These are phyloP conservation scores for Drosophila ananassae DNA, from an alignment of 1,140 invertebrate genomes.

Conservation along the genomic window DNA sequence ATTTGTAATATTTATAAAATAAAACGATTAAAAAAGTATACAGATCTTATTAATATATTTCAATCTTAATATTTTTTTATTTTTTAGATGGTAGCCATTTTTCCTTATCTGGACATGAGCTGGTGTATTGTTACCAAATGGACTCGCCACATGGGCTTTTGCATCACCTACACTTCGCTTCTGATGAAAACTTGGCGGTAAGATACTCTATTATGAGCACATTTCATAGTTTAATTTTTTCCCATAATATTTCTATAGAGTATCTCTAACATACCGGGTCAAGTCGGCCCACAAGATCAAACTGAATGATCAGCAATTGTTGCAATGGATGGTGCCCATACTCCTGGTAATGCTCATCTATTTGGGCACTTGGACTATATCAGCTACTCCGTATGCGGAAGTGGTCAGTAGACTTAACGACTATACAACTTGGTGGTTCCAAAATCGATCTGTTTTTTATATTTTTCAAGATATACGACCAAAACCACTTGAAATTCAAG, in stretches of 20 bases:
- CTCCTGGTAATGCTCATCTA: constrained; percentile 94
- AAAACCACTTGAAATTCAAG: constrained; percentile 91
- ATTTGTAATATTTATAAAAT: background rate
- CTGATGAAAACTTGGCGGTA: constrained; percentile 97
- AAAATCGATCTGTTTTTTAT: background rate
- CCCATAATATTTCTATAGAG: constrained; percentile 85
- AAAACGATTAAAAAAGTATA: background rate
- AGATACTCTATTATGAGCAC: constrained; percentile 9
- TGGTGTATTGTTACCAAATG: constrained; percentile 95
- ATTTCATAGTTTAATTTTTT: background rate
- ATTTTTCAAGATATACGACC: constrained; percentile 87
- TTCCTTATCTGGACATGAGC: constrained; percentile 91
- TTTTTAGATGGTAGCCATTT: constrained; percentile 94
- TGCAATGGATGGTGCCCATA: constrained; percentile 96
- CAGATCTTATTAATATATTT: background rate
- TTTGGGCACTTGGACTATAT: constrained; percentile 94
- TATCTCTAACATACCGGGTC: constrained; percentile 96
- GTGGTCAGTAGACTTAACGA: constrained; percentile 84
- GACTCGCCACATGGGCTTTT: constrained; percentile 95
- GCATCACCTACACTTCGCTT: constrained; percentile 94
- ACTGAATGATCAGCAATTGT: constrained; percentile 94
- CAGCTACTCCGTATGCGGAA: constrained; percentile 90
- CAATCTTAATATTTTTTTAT: background rate
- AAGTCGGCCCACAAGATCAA: constrained; percentile 97
- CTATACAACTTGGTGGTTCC: background rate